phyloP scores from a whole-genome alignment of 2,113 vertebrate genomes.

The Pipa parva region DNA sequence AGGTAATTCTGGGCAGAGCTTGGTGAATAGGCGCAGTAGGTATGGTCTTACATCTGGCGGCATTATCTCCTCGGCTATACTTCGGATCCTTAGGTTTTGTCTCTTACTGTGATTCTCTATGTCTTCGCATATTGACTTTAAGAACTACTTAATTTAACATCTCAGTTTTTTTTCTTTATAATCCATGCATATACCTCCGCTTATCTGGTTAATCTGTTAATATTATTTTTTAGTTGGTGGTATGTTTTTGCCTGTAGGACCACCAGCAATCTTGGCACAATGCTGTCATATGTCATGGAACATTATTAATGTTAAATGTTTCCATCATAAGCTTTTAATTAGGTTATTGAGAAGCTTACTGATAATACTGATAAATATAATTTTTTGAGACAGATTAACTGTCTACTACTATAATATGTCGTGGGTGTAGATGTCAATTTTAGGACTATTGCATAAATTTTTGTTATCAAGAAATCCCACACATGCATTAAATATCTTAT shows the following conservation, averaged over 20 bases:
- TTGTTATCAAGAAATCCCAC: too few species aligned
- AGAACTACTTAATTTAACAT: too few species aligned
- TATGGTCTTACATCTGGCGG: too few species aligned
- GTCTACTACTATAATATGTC: not conserved
- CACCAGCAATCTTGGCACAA: not conserved
- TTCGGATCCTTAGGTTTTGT: too few species aligned
- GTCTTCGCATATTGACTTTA: too few species aligned
- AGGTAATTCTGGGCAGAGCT: too few species aligned
- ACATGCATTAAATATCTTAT: too few species aligned
- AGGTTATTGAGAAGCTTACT: not conserved
- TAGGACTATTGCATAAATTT: too few species aligned
- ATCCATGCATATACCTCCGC: not conserved
- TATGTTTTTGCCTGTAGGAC: not conserved
- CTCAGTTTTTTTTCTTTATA: too few species aligned
- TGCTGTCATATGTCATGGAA: not conserved
- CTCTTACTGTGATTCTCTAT: too few species aligned
- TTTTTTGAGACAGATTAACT: not conserved
- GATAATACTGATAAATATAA: not conserved
- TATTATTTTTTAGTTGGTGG: not conserved
- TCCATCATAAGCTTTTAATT: slow-evolving; percentile 2
- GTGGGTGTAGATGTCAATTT: not conserved
- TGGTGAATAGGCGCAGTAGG: too few species aligned
- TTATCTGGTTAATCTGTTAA: not conserved
- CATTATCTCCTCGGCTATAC: too few species aligned
- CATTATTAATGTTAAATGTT: not conserved